Evolutionary conservation across 2,113 vertebrate species (phyloP).

Genomic region (Apteryx mantelli): DNA sequence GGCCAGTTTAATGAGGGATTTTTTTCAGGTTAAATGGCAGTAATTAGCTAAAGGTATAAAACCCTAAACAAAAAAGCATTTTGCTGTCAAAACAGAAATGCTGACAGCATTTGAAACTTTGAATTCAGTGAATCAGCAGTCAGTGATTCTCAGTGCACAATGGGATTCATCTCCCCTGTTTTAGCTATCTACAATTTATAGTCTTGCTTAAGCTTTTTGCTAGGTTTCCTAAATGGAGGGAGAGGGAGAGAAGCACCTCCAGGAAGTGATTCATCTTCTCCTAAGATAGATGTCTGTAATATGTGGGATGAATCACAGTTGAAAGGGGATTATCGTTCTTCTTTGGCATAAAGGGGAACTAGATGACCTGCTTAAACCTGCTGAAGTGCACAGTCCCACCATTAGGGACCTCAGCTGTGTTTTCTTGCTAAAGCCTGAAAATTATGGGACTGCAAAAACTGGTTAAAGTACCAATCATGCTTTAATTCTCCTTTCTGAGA

Average conservation of each 20-base stretch:
- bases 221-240: neutral
- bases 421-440: neutral
- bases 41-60: neutral
- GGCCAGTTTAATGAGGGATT: neutral
- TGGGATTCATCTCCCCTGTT: neutral
- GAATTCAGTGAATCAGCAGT: neutral
- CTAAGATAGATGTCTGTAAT: constrained; percentile 37
- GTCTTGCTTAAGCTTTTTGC: constrained; percentile 10
- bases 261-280: constrained; percentile 38
- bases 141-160: neutral
- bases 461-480: neutral
- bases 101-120: neutral
- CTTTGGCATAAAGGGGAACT: neutral
- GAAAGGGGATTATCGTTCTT: constrained; percentile 18
- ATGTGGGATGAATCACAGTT: constrained; percentile 31
- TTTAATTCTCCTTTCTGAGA: neutral
- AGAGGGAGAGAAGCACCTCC: constrained; percentile 2
- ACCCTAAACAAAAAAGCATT: neutral
- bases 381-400: neutral
- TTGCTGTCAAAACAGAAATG: neutral
- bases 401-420: neutral
- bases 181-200: neutral
- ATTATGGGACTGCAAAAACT: neutral
- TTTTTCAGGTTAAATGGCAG: neutral
- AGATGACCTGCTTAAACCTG: constrained; percentile 23